These are phyloP conservation scores for Argopecten irradians DNA, from an alignment of 1,140 invertebrate genomes.

Conservation along the genomic window DNA sequence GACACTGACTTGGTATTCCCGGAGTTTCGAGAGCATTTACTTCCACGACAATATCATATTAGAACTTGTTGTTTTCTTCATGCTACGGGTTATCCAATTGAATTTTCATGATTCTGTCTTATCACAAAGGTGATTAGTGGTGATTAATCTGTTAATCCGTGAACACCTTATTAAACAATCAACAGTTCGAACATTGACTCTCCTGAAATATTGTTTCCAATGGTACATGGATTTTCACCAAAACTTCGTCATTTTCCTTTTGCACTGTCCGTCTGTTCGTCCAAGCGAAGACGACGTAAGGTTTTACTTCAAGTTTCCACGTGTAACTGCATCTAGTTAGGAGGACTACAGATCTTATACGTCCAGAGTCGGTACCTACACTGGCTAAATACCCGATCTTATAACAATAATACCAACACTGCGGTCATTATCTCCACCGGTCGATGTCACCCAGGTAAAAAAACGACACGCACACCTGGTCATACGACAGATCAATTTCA, in stretches of 20 bases:
- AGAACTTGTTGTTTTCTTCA: no score
- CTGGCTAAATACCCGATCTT: not conserved
- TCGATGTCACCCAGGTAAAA: not conserved
- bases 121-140: no score
- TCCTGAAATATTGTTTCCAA: not conserved
- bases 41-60: no score
- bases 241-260: not conserved
- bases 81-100: no score
- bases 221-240: not conserved
- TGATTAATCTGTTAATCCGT: not conserved
- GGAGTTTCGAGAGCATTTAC: no score
- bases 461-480: not conserved
- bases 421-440: not conserved
- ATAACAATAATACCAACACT: not conserved
- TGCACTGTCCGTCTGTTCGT: not conserved
- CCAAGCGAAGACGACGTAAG: not conserved
- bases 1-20: no score
- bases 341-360: not conserved
- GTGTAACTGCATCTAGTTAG: not conserved
- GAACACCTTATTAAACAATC: not conserved
- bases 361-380: not conserved
- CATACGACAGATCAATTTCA: not conserved
- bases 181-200: not conserved
- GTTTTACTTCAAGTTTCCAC: not conserved
- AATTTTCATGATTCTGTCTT: no score